These are phyloP conservation scores for Xerus rutilus DNA, from an alignment of 2,797 vertebrate genomes.

Conservation along the genomic window DNA sequence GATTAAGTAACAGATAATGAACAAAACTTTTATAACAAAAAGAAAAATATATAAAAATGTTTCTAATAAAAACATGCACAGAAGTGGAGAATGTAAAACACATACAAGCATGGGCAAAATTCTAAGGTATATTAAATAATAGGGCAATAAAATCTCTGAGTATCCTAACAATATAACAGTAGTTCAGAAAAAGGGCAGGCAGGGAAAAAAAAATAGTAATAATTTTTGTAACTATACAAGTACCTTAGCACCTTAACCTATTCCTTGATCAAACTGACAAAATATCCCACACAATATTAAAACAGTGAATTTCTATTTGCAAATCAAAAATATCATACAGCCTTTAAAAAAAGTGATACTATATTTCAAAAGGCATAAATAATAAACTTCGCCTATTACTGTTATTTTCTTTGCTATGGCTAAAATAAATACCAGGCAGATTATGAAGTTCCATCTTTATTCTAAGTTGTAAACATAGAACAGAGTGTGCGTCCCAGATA, in stretches of 20 bases:
- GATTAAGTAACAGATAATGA: slow-evolving; percentile 33
- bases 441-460: slow-evolving; percentile 27
- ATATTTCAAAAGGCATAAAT: slow-evolving; percentile 22
- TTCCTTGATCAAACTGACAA: not conserved
- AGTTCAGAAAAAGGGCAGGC: not conserved
- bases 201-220: not conserved
- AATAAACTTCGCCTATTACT: not conserved
- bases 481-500: slow-evolving; percentile 56
- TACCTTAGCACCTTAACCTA: not conserved
- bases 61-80: slow-evolving; percentile 42
- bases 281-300: not conserved
- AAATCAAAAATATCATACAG: not conserved
- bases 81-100: not conserved
- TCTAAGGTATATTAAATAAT: not conserved
- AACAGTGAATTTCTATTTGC: slow-evolving; percentile 45
- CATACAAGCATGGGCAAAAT: not conserved
- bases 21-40: slow-evolving; percentile 46
- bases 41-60: slow-evolving; percentile 29
- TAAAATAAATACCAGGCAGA: slow-evolving; percentile 11
- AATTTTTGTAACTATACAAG: slow-evolving; percentile 23
- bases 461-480: slow-evolving; percentile 76
- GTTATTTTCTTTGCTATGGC: not conserved
- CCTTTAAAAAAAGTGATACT: not conserved
- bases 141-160: slow-evolving; percentile 28
- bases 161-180: not conserved